phyloP scores from a whole-genome alignment of 2,888 invertebrate species.

The Dicranocentrus wangi region DNA sequence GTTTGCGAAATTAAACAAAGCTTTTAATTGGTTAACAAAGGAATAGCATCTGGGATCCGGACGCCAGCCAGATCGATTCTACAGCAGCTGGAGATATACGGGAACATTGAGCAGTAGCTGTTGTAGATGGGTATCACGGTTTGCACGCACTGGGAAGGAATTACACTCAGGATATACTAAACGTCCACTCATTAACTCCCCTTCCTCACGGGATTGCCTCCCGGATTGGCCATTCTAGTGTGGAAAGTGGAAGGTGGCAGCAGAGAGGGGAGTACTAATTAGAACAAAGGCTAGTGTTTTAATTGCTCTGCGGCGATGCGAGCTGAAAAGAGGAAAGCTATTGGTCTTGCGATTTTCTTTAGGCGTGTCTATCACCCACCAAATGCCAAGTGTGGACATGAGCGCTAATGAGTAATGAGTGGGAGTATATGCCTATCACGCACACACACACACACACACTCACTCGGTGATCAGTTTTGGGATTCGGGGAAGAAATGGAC shows the following conservation, averaged over 20 bases:
- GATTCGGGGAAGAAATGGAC: no score
- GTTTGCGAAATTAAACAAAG: slow-evolving; percentile 16
- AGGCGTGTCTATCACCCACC: slow-evolving; percentile 65
- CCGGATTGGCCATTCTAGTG: slow-evolving; percentile 43
- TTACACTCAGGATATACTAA: slow-evolving; percentile 17
- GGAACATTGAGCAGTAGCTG: no score
- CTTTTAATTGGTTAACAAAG: slow-evolving; percentile 30
- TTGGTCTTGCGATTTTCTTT: slow-evolving; percentile 67
- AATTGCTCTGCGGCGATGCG: slow-evolving; percentile 73
- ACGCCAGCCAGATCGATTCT: slow-evolving; percentile 1
- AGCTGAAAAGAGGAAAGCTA: slow-evolving; percentile 53
- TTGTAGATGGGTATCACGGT: background rate
- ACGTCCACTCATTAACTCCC: slow-evolving; percentile 50
- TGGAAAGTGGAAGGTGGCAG: slow-evolving; percentile 40
- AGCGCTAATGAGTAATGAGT: slow-evolving; percentile 66
- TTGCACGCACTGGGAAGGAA: slow-evolving; percentile 7
- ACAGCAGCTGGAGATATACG: slow-evolving; percentile 23
- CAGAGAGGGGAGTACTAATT: slow-evolving; percentile 63
- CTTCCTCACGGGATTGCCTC: slow-evolving; percentile 15
- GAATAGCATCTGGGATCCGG: slow-evolving; percentile 19
- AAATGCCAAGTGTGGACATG: slow-evolving; percentile 50
- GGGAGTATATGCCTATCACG: slow-evolving; percentile 44
- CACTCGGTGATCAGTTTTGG: no score
- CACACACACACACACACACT: slow-evolving; percentile 26
- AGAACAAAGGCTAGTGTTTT: slow-evolving; percentile 68